Evolutionary conservation across 2,888 invertebrate species (phyloP).

Genomic region (Nymphalis urticae): DNA sequence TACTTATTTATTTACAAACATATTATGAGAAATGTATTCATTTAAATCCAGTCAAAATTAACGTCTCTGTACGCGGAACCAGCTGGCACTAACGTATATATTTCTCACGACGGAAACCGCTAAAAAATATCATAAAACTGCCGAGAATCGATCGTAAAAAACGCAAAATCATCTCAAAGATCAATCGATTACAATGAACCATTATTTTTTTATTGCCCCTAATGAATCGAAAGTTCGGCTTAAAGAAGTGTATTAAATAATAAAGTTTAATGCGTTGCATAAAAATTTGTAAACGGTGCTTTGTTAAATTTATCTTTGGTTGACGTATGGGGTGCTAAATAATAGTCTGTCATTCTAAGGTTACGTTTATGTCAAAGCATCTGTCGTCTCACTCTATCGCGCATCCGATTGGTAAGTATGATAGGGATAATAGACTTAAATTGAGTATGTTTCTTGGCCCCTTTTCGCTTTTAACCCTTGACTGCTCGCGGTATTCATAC

Average conservation of each 20-base stretch:
- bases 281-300: conserved; percentile 75
- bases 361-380: neutral
- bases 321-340: conserved; percentile 61
- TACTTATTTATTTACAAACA: neutral
- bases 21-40: neutral
- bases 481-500: conserved; percentile 33
- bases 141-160: conserved; percentile 70
- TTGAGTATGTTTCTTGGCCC: conserved; percentile 52
- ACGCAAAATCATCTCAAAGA: conserved; percentile 75
- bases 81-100: conserved; percentile 36
- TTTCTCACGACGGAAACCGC: conserved; percentile 68
- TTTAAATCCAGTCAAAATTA: neutral
- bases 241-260: conserved; percentile 67
- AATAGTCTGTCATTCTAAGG: conserved; percentile 62
- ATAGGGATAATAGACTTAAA: neutral
- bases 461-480: conserved; percentile 52
- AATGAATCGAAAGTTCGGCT: conserved; percentile 60
- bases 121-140: conserved; percentile 64
- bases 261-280: conserved; percentile 68
- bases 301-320: conserved; percentile 55
- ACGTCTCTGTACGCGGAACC: conserved; percentile 20
- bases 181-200: conserved; percentile 71
- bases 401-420: neutral
- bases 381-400: neutral
- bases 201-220: conserved; percentile 76